These are phyloP conservation scores for Hypercompe scribonia DNA, from an alignment of 2,888 invertebrate species.

Conservation along the genomic window DNA sequence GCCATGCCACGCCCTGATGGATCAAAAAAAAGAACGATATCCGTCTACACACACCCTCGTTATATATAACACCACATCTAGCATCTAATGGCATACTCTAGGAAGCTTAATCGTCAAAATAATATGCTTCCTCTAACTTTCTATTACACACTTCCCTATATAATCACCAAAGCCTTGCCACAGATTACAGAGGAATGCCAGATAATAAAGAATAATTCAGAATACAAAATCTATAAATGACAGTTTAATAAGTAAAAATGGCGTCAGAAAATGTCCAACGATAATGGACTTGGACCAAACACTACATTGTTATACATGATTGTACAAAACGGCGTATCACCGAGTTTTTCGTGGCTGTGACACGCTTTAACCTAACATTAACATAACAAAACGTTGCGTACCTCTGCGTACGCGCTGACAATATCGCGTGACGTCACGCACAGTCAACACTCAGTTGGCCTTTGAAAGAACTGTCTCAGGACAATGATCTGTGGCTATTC, in stretches of 20 bases:
- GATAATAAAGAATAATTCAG: not conserved
- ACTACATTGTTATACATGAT: slow-evolving; percentile 8
- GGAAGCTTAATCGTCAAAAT: no score
- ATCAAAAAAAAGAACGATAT: no score
- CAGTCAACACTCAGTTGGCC: not conserved
- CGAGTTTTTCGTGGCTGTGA: slow-evolving; percentile 36
- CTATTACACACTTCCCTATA: no score
- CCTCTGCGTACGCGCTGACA: slow-evolving; percentile 8
- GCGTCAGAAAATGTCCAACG: no score
- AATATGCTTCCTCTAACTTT: no score
- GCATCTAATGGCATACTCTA: no score
- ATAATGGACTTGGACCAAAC: not conserved
- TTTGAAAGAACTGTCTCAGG: not conserved
- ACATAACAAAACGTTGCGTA: slow-evolving; percentile 48
- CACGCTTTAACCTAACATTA: slow-evolving; percentile 52
- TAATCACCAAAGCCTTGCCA: no score
- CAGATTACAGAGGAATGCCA: not conserved
- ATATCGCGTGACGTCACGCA: not conserved
- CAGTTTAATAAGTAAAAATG: no score
- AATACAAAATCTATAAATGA: not conserved
- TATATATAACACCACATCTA: no score
- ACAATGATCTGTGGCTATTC: not conserved
- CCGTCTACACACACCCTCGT: no score
- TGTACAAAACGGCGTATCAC: slow-evolving; percentile 3
- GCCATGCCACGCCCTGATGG: no score